Evolutionary conservation across 2,113 vertebrate genomes (phyloP).

Genomic region (Neogale vison): DNA sequence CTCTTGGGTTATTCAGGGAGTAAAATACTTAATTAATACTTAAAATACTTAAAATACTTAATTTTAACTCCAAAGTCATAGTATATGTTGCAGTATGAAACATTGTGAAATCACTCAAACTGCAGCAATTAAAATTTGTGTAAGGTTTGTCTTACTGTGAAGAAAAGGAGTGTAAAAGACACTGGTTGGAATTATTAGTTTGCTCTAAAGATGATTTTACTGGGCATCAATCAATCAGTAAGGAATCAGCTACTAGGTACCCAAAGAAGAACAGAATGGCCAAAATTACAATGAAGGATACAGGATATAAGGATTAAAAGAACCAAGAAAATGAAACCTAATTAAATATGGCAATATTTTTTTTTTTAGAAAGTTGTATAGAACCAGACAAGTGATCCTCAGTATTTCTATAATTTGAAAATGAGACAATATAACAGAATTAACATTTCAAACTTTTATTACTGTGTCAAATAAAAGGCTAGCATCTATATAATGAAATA

Average conservation of each 20-base stretch:
- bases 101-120: background rate
- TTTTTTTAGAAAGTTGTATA: no score
- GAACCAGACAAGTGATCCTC: background rate
- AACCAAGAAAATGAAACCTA: background rate
- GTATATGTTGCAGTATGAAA: background rate
- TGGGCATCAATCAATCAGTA: background rate
- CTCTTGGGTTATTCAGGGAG: background rate
- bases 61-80: background rate
- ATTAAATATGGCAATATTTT: background rate
- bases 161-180: background rate
- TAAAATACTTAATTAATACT: background rate
- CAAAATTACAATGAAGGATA: background rate
- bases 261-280: background rate
- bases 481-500: background rate
- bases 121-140: background rate
- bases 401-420: background rate
- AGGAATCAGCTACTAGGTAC: background rate
- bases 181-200: background rate
- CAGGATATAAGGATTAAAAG: background rate
- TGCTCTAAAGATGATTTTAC: constrained; percentile 6
- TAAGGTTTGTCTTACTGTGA: background rate
- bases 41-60: no score
- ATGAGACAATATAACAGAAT: background rate
- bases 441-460: background rate
- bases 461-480: background rate